Conservation (phyloP, 2,797 vertebrate species). For the Crocodylus rhombifer region DNA sequence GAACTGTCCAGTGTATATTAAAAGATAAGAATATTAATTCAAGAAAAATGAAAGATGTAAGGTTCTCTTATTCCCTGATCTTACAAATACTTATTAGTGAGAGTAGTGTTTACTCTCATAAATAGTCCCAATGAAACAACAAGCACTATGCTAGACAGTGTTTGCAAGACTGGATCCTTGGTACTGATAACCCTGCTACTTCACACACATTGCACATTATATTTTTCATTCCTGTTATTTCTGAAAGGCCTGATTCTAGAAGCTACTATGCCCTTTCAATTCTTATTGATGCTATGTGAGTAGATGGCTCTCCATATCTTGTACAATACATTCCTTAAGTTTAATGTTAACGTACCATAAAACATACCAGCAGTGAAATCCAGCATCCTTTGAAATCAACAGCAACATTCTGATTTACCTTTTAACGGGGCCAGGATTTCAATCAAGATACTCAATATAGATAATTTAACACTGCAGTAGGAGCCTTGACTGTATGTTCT, state of each 20-base stretch:
- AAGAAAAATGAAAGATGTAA: neutral
- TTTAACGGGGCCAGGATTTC: neutral
- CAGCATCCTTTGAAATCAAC: neutral
- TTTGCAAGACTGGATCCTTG: neutral
- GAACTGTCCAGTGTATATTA: neutral
- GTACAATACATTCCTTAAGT: neutral
- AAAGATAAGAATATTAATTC: neutral
- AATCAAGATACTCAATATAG: neutral
- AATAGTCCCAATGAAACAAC: neutral
- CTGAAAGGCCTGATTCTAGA: neutral
- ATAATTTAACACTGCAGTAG: neutral
- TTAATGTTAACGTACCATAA: neutral
- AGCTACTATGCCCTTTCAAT: neutral
- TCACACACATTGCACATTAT: fast-evolving
- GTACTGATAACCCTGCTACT: neutral
- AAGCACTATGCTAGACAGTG: neutral
- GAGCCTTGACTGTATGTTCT: neutral
- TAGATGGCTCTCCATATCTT: neutral
- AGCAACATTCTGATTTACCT: neutral
- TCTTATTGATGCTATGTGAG: neutral
- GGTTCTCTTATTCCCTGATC: neutral
- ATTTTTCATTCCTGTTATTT: neutral
- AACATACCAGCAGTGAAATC: neutral
- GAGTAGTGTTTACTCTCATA: neutral
- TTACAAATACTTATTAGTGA: neutral